Base-by-base conservation (phyloP, 2,888 invertebrate genomes). In the Pristionchus exspectatus region DNA sequence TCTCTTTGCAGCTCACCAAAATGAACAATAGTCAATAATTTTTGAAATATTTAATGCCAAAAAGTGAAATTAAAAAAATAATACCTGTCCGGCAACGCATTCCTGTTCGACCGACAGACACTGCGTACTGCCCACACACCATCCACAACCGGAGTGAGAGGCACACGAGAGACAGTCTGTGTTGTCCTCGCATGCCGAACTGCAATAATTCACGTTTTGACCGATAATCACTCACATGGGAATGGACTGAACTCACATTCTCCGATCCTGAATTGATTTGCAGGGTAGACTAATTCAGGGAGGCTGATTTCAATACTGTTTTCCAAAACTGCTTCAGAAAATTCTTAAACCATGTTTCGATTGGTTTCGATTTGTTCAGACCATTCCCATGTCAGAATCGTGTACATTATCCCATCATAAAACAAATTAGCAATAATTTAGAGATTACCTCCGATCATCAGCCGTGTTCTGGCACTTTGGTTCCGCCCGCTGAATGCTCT, bases 71-170 rank as follows among this genome's bases (percentile, higher is more conserved):
- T 9, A 3, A 59, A 59, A 59, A 59, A 3, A 59, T 18, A 50
- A 21, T 74, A 89, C 91, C 87, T 91, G 90, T 74, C 93, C 93
- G 88, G 93, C 92, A 7, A 93, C 90, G 88, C 93, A 93, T 30
- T 92, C 92, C 14, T 90, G 89, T 21, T 93, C 92, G 50, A 84
- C 91, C 12, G 92, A 92, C 14, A 93, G 90, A 83, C 93, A 93
- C 83, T 93, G 93, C 18, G 92, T 91, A 54, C 93, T 94, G n/a
- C 92, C 93, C 14, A 92, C 91, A 85, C 95, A 95, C 95, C 95
- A 95, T 10, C 94, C 94, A 87, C 95, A 95, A 24, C 93, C 93
- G 27, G 92, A 92, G 81, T 93, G 93, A 1, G 92, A 91, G 14
- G 94, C 91, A 89, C 95, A 95, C 7, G 93, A 92, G 16, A 92